A percentile compares a stretch with the other conserved stretches of the same genome.
Conservation (phyloP, 2,888 invertebrate genomes). For the Trissolcus brochymenae region DNA sequence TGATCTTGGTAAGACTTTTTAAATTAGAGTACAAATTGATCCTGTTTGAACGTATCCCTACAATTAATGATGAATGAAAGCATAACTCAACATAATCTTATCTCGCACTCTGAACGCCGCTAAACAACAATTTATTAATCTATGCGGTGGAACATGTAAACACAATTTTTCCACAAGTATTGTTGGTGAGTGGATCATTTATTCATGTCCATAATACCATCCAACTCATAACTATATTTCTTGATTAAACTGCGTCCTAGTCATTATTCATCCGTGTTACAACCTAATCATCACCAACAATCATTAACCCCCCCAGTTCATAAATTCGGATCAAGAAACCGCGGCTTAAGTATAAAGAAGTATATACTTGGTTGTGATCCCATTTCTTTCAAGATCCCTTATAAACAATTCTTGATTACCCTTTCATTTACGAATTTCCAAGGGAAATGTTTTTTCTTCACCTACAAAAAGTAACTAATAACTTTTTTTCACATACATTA, state of each 20-base stretch:
- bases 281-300: conserved; percentile 33
- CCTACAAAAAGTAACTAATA: too few relatives aligned
- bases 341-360: not conserved
- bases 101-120: conserved; percentile 16
- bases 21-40: conserved; percentile 6
- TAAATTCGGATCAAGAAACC: conserved; percentile 26
- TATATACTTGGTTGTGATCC: not conserved
- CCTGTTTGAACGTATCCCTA: conserved; percentile 1
- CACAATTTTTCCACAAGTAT: conserved; percentile 16
- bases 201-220: conserved; percentile 31
- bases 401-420: too few relatives aligned
- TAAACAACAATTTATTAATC: conserved; percentile 35
- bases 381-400: not conserved
- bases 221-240: conserved; percentile 23
- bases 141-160: conserved; percentile 20
- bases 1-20: too few relatives aligned
- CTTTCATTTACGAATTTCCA: too few relatives aligned
- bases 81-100: conserved; percentile 19
- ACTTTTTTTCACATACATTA: too few relatives aligned
- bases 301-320: conserved; percentile 31
- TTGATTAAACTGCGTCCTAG: conserved; percentile 25
- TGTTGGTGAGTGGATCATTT: conserved; percentile 21
- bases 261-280: conserved; percentile 29
- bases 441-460: too few relatives aligned
- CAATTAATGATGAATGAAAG: conserved; percentile 26